Percentiles rank a stretch among this genome's conserved stretches.
Evolutionary conservation across 2,797 vertebrate species (phyloP).

Genomic region (Cetoscarus ocellatus): DNA sequence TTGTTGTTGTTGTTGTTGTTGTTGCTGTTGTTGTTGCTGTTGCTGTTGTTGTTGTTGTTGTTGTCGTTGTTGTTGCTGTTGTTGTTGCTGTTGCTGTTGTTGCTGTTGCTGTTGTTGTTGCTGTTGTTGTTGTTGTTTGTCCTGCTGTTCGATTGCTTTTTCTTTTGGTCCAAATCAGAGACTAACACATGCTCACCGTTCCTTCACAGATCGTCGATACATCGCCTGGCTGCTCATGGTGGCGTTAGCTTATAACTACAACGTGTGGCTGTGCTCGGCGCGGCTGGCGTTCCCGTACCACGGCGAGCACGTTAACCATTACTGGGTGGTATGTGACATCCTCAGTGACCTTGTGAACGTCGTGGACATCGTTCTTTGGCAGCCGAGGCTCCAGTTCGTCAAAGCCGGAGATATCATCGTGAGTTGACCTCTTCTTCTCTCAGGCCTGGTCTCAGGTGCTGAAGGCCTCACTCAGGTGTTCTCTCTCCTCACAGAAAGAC

Average conservation of each 20-base stretch:
- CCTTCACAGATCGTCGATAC: conserved; percentile 85
- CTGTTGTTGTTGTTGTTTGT: too few relatives aligned
- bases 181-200: too few relatives aligned
- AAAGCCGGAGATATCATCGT: conserved; percentile 92
- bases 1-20: too few relatives aligned
- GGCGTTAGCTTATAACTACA: conserved; percentile 90
- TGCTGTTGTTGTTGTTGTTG: too few relatives aligned
- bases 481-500: conserved; percentile 78
- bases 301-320: conserved; percentile 54
- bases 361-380: conserved; percentile 88
- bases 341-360: conserved; percentile 86
- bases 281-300: conserved; percentile 90
- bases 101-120: too few relatives aligned
- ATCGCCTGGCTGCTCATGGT: conserved; percentile 89
- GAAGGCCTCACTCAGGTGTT: neutral
- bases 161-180: too few relatives aligned
- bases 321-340: conserved; percentile 85
- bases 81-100: too few relatives aligned
- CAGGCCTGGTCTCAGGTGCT: too few relatives aligned
- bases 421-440: conserved; percentile 66
- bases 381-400: conserved; percentile 90
- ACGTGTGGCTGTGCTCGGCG: conserved; percentile 88
- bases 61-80: too few relatives aligned
- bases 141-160: too few relatives aligned
- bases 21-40: too few relatives aligned